Percentiles rank a stretch among this genome's conserved stretches.
Evolutionary conservation across 1,140 invertebrate species (phyloP).

Genomic region (Steinernema khuongi): DNA sequence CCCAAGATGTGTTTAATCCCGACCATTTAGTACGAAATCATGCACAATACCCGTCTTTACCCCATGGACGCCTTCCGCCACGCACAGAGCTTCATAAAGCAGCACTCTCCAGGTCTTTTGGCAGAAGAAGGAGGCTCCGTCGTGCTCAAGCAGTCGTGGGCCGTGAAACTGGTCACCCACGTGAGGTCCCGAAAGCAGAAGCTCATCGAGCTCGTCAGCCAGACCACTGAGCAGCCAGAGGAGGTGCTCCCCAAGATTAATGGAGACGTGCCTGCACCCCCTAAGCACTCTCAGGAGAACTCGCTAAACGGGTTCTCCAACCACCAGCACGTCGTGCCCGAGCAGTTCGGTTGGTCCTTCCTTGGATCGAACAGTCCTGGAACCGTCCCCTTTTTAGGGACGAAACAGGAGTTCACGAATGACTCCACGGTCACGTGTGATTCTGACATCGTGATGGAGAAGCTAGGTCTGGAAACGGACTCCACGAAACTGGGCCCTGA

Average conservation of each 20-base stretch:
- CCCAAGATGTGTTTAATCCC: not conserved
- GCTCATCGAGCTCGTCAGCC: not conserved
- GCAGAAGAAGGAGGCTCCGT: not conserved
- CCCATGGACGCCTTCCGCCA: not conserved
- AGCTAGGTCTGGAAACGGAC: not conserved
- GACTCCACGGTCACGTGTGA: too few relatives aligned
- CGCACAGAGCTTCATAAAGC: not conserved
- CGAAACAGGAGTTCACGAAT: not conserved
- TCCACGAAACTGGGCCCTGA: not conserved
- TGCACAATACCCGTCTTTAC: not conserved
- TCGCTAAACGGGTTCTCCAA: not conserved
- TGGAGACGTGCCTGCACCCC: not conserved
- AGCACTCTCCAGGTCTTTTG: not conserved
- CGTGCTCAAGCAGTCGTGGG: not conserved
- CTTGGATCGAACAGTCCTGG: too few relatives aligned
- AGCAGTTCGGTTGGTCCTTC: not conserved
- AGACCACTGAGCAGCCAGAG: not conserved
- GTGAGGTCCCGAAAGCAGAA: not conserved
- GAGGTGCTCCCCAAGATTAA: not conserved
- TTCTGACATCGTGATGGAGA: slow-evolving; percentile 7
- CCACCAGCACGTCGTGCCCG: slow-evolving; percentile 1
- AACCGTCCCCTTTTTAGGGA: not conserved
- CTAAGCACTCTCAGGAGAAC: not conserved
- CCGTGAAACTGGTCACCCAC: slow-evolving; percentile 5
- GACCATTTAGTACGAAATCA: not conserved